phyloP scores from a whole-genome alignment of 2,888 invertebrate genomes.

The Bellardia pandia region DNA sequence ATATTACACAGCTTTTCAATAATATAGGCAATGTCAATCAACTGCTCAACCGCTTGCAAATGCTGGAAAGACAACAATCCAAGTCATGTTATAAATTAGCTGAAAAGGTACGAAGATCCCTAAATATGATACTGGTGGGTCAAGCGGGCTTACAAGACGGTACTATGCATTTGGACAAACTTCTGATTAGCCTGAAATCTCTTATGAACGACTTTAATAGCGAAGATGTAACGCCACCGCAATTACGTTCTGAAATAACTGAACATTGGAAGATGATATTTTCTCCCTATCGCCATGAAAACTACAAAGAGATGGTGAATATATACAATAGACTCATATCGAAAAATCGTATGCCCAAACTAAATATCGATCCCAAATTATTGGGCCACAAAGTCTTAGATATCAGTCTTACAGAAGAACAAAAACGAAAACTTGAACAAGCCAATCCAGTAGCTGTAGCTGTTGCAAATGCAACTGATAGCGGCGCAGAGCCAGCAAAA shows the following conservation, averaged over 20 bases:
- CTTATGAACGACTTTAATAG: conserved; percentile 77
- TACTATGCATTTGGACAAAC: conserved; percentile 84
- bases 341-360: conserved; percentile 78
- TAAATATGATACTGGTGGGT: conserved; percentile 87
- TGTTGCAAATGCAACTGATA: not conserved
- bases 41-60: conserved; percentile 84
- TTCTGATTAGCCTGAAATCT: conserved; percentile 81
- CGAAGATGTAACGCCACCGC: conserved; percentile 82
- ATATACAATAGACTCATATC: conserved; percentile 77
- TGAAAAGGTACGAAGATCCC: conserved; percentile 84
- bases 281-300: conserved; percentile 82
- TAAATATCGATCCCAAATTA: conserved; percentile 79
- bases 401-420: conserved; percentile 72
- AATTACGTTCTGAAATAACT: conserved; percentile 85
- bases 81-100: conserved; percentile 84
- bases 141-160: conserved; percentile 86
- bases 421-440: conserved; percentile 75
- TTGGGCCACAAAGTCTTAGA: conserved; percentile 76
- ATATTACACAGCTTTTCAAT: conserved; percentile 77
- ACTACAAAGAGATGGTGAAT: conserved; percentile 80
- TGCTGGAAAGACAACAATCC: conserved; percentile 84
- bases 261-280: conserved; percentile 86
- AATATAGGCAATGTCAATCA: conserved; percentile 85
- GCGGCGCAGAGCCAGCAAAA: conserved; percentile 10
- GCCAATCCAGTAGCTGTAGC: not conserved